Base-by-base conservation (phyloP, 2,113 vertebrate genomes). In the Hiodon alosoides region DNA sequence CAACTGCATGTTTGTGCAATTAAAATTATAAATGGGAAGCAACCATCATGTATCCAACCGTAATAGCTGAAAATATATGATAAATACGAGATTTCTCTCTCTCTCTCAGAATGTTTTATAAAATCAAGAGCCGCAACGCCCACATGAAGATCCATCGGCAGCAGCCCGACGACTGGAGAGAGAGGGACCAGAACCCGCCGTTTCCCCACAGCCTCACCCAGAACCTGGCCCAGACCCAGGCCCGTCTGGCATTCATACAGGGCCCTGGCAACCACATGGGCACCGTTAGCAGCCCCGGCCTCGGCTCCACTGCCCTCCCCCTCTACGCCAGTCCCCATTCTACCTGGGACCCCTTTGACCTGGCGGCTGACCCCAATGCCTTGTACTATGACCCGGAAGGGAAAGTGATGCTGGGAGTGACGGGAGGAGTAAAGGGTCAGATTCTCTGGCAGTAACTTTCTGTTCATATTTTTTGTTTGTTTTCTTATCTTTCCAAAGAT, bases 61-160 rank as follows among this genome's bases (percentile, higher is more conserved):
- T 14, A 46, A 54, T 31, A 31, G 52, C 52, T 54, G 52, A 11
- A 54, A 31, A 68, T 11, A 50, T 10, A 66, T 54, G 9, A 74
- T 54, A 57, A 66, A 31, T 7, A 13, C 17, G 17, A 67, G 7
- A 11, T 47, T 66, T 51, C 54, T 57, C 14, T 13, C 5, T 51
- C 3, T 71, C 31, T 1, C 60, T 67, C 73, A 93, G 92, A 75
- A 91, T 92, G 87, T 93, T 93, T 74, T 91, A 90, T 66, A 93
- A 93, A 79, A 92, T 93, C 76, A 93, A 93, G 77, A 93, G 91
- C 57, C 88, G 92, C 13, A 93, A 93, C 2, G 92, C 92, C 59
- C 92, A 93, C 84, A 93, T 93, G 92, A 93, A 93, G 83, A 92
- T 93, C 84, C 92, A 93, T 57, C 85, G 92, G 0, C 92, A 93